Conservation (phyloP, 2,113 vertebrate genomes). For the Datnioides undecimradiatus region DNA sequence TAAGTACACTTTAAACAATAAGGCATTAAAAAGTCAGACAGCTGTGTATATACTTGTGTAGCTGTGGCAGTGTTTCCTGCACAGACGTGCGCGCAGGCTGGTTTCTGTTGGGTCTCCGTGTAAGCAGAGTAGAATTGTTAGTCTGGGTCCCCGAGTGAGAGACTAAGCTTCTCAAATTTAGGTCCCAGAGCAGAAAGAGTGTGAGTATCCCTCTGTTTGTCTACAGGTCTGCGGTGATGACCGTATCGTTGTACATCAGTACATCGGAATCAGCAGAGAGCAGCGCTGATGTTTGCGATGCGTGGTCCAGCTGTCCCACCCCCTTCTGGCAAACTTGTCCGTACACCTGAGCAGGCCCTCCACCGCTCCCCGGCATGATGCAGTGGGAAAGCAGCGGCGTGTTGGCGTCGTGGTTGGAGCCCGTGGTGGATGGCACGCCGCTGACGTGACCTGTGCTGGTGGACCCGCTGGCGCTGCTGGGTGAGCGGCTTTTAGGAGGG, state of each 20-base stretch:
- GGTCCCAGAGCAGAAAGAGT: conserved; percentile 31
- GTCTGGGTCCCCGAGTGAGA: conserved; percentile 22
- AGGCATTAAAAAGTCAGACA: conserved; percentile 62
- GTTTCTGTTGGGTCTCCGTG: conserved; percentile 38
- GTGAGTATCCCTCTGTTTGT: conserved; percentile 25
- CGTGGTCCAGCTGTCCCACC: conserved; percentile 88
- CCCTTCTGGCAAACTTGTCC: conserved; percentile 92
- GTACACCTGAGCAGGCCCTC: conserved; percentile 86
- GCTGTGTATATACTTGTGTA: conserved; percentile 55
- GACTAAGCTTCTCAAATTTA: conserved; percentile 20
- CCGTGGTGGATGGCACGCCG: conserved; percentile 94
- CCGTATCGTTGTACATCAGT: conserved; percentile 91
- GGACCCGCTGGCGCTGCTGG: conserved; percentile 97
- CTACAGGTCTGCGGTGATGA: conserved; percentile 95
- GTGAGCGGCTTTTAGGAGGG: conserved; percentile 96
- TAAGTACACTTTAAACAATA: conserved; percentile 71
- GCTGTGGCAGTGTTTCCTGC: conserved; percentile 56
- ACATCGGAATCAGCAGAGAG: conserved; percentile 88
- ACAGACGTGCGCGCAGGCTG: conserved; percentile 32
- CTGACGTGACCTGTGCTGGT: conserved; percentile 98
- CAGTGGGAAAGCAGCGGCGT: conserved; percentile 95
- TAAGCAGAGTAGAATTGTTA: conserved; percentile 33
- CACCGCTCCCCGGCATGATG: conserved; percentile 86
- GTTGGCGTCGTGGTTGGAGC: conserved; percentile 98
- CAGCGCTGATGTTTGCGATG: conserved; percentile 89